Evolutionary conservation across 2,113 vertebrate species (phyloP), one percentile per base, ranked within the genome.

Genomic region (Loxodonta africana): DNA sequence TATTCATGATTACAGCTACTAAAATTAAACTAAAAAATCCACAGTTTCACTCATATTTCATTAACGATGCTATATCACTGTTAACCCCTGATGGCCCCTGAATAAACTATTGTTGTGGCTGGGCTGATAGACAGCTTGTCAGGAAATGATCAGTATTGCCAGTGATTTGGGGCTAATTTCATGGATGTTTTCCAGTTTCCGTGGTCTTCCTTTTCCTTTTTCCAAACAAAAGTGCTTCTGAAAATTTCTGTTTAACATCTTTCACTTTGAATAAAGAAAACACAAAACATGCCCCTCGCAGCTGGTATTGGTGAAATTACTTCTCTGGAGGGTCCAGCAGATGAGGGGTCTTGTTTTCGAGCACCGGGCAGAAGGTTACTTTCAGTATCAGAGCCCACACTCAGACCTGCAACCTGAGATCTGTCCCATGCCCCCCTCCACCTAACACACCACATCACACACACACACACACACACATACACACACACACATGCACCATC

Each of bases 211-310:
- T 97, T 98, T 98, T 97, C 96, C 97, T 96, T 98, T 98, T 97
- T 98, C 98, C 95, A 98, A 98, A 99, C 98, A 98, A 98, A 97
- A 98, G 98, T 97, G 98, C 99, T 99, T 99, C 99, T 99, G 99
- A 99, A 99, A 99, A 98, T 99, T 99, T 99, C 99, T 99, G 99
- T 98, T 99, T 99, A 99, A 99, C 98, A 97, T 99, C 99, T 99
- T 99, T 99, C 99, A 99, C 98, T 99, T 99, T 98, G 98, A 99
- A 99, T 99, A 99, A 99, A 99, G 98, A 98, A 97, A 99, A 99
- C 98, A 98, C 98, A 99, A 99, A 99, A 98, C 99, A 99, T 99
- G 98, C 99, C 98, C 98, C 97, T 96, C 99, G 99, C 99, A 99
- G 99, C 98, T 99, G 99, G 98, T 99, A 99, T 97, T 98, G 98